phyloP scores from a whole-genome alignment of 2,888 invertebrate species.

The Cyaniris semiargus region DNA sequence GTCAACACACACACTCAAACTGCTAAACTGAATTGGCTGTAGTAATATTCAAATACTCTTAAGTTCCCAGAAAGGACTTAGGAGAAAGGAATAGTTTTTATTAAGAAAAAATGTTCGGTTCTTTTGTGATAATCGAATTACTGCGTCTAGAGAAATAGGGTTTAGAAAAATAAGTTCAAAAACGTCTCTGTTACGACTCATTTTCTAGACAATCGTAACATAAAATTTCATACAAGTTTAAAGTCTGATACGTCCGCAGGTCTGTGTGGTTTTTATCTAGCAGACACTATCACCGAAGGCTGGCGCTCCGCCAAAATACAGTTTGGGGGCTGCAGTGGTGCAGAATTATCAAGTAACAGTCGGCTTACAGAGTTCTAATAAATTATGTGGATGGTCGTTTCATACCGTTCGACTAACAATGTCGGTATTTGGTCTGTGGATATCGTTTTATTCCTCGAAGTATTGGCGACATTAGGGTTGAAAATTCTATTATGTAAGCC shows the following conservation, averaged over 20 bases:
- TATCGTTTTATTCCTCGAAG: neutral
- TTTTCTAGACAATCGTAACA: neutral
- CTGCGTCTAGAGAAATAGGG: neutral
- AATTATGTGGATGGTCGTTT: conserved; percentile 18
- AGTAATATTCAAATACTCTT: neutral
- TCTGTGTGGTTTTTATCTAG: conserved; percentile 58
- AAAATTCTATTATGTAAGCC: neutral
- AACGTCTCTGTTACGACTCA: neutral
- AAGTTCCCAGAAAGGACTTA: too few relatives aligned
- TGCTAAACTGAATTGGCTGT: neutral
- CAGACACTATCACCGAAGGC: conserved; percentile 61
- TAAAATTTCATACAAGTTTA: neutral
- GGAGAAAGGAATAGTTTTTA: too few relatives aligned
- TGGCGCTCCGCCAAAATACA: conserved; percentile 62
- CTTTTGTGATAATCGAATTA: too few relatives aligned
- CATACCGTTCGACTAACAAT: conserved; percentile 4
- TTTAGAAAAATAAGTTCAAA: neutral
- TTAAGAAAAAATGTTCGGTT: too few relatives aligned
- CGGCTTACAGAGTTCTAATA: conserved; percentile 34
- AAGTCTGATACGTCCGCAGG: conserved; percentile 13
- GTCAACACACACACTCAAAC: neutral
- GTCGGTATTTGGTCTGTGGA: neutral
- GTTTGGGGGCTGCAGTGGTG: conserved; percentile 48
- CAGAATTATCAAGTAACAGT: conserved; percentile 35
- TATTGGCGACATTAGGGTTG: neutral